Percentiles rank a stretch among this genome's conserved stretches.
Evolutionary conservation across 2,797 vertebrate species (phyloP).

Genomic region (Coccyzus lansbergi): DNA sequence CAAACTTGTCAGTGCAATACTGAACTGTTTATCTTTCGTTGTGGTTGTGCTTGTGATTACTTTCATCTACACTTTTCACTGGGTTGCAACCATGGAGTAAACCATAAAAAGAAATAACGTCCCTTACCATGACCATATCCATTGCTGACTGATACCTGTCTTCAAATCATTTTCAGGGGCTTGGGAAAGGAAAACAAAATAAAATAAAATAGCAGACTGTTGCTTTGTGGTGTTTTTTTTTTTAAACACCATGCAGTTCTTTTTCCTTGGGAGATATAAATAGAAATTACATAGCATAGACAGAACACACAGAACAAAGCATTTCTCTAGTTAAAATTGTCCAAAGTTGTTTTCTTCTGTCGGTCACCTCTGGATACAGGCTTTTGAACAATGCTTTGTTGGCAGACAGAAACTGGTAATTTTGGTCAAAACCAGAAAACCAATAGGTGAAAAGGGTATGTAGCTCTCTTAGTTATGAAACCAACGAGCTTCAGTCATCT

Average conservation of each 20-base stretch:
- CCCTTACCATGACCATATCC: not conserved
- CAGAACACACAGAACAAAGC: not conserved
- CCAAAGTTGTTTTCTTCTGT: not conserved
- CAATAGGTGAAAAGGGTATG: not conserved
- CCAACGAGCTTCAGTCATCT: not conserved
- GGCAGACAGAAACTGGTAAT: not conserved
- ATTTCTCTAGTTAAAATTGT: not conserved
- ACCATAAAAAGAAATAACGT: not conserved
- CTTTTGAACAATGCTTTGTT: not conserved
- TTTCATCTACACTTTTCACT: not conserved
- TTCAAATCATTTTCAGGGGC: not conserved
- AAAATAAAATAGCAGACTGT: fast-evolving
- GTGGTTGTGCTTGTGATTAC: not conserved
- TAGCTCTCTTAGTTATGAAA: not conserved
- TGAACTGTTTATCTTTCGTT: not conserved
- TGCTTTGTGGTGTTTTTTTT: fast-evolving
- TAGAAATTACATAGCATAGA: not conserved
- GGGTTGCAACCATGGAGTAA: not conserved
- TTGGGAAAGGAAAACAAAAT: not conserved
- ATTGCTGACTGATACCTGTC: not conserved
- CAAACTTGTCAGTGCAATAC: not conserved
- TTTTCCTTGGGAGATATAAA: not conserved
- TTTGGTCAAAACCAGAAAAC: not conserved
- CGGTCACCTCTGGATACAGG: not conserved
- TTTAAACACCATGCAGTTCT: not conserved